Conservation (phyloP, 2,797 vertebrate genomes). For the Lithobates pipiens region DNA sequence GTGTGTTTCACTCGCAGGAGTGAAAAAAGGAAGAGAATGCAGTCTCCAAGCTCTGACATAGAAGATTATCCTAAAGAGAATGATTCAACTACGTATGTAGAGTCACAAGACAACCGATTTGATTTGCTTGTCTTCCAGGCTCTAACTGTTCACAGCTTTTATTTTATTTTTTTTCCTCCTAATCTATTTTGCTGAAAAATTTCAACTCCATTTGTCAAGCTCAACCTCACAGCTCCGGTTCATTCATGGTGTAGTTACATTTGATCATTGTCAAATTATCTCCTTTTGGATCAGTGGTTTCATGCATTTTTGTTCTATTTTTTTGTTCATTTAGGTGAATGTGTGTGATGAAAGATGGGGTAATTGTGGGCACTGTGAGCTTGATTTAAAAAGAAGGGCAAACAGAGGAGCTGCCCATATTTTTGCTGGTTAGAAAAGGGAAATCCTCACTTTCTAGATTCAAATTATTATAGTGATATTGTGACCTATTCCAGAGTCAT, state of each 20-base stretch:
- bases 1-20: constrained; percentile 71
- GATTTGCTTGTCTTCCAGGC: constrained; percentile 20
- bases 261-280: background rate
- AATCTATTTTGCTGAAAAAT: background rate
- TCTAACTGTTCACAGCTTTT: constrained; percentile 12
- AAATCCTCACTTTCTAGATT: too few relatives aligned
- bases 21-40: constrained; percentile 91
- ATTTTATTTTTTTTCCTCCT: background rate
- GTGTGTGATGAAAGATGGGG: too few relatives aligned
- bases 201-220: constrained; percentile 26
- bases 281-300: background rate
- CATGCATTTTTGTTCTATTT: too few relatives aligned
- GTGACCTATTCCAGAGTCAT: too few relatives aligned
- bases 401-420: too few relatives aligned
- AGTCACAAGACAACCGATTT: background rate
- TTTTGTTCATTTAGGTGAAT: too few relatives aligned
- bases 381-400: too few relatives aligned
- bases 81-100: constrained; percentile 92
- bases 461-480: too few relatives aligned
- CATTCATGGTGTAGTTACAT: too few relatives aligned
- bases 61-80: constrained; percentile 99
- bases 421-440: too few relatives aligned
- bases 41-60: constrained; percentile 85
- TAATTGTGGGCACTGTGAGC: too few relatives aligned
- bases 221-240: background rate